Evolutionary conservation across 2,113 vertebrate genomes (phyloP), one percentile per base, ranked within the genome.

Genomic region (Pavo muticus): DNA sequence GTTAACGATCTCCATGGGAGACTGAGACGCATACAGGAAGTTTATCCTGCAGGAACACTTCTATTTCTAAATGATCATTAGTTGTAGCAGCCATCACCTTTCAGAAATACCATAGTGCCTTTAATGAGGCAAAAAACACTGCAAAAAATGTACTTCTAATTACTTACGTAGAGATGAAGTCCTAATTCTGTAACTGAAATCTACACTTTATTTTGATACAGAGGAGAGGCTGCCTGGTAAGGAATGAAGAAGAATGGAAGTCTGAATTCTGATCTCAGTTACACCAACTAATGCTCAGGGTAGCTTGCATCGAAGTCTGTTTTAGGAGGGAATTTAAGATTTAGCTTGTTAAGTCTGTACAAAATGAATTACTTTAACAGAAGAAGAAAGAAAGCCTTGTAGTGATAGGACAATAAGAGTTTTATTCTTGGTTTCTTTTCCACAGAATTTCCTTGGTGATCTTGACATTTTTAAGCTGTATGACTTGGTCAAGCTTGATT

Each of bases 381-480:
- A 77, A 30, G 48, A 96, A 97, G 91, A 93, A 96, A 95, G 95
- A 48, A 86, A 88, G 85, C 80, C 75, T 97, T 95, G 93, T 96
- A 71, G 63, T 44, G 48, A 67, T 39, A 64, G 83, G 76, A 95
- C 93, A 95, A 90, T 84, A 88, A 88, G 76, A 59, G 79, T 11
- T 87, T 94, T 95, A 81, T 87, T 95, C 57, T 42, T 84, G 42
- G 17, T n/a, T 57, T 18, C 16, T 32, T 91, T 42, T 83, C 87
- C 65, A 71, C 52, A 80, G 57, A 71, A 90, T 84, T 90, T 88
- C 52, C 69, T 72, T 57, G 61, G 88, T 91, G 57, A 91, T 81
- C 30, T 65, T 65, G 88, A 68, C 37, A 29, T 88, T 94, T 95
- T 88, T 88, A 90, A 61, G 32, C 64, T 87, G 47, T 78, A 63